Percentiles rank a stretch among this genome's conserved stretches.
These are phyloP conservation scores for Pachycephus smyrnensis DNA, from an alignment of 2,888 invertebrate species.

Conservation along the genomic window DNA sequence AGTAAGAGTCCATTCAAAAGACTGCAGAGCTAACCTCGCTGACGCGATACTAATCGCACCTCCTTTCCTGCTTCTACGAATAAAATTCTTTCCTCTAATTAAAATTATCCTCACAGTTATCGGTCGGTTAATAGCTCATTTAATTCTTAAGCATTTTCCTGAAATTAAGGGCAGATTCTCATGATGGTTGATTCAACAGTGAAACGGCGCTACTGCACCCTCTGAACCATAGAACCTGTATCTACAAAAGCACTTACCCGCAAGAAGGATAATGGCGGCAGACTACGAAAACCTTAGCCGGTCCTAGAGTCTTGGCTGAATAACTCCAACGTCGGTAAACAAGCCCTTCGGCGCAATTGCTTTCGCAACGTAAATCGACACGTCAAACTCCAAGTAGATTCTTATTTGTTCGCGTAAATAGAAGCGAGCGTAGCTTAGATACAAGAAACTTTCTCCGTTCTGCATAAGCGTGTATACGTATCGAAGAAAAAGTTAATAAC, in stretches of 20 bases:
- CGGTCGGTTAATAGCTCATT: not conserved
- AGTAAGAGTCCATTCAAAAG: not conserved
- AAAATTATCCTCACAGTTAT: not conserved
- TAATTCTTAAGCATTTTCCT: not conserved
- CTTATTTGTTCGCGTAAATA: not conserved
- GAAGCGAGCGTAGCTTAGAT: not conserved
- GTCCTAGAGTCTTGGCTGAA: not conserved
- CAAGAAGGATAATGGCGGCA: not conserved
- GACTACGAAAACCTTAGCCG: not conserved
- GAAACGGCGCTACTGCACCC: not conserved
- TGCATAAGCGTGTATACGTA: not conserved
- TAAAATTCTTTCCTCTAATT: not conserved
- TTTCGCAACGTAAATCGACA: not conserved
- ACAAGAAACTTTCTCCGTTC: not conserved
- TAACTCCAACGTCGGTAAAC: not conserved
- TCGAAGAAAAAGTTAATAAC: not conserved
- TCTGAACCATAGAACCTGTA: not conserved
- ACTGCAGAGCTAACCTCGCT: not conserved
- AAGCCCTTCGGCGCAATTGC: not conserved
- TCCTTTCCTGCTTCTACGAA: not conserved
- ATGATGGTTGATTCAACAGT: not conserved
- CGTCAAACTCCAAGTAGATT: not conserved
- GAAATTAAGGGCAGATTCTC: not conserved
- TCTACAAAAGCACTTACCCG: not conserved
- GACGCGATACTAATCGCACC: not conserved